Percentiles rank a stretch among this genome's conserved stretches.
Evolutionary conservation across 2,113 vertebrate genomes (phyloP).

Genomic region (Glareola pratincola): DNA sequence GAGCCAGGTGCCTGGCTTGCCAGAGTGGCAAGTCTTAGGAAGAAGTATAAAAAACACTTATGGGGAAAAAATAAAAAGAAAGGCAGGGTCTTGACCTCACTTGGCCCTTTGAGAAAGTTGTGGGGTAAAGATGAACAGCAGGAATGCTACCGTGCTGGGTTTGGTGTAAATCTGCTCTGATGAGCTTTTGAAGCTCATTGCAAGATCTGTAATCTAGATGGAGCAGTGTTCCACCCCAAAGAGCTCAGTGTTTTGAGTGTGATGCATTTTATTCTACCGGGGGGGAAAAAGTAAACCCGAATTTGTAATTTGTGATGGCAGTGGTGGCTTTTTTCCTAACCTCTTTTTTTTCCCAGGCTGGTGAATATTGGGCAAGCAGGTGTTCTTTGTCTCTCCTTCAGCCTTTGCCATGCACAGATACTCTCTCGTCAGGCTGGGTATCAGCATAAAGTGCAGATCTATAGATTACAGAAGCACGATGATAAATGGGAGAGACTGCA

Average conservation of each 20-base stretch:
- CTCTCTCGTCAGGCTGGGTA: rapidly evolving
- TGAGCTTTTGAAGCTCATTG: background rate
- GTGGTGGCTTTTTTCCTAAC: rapidly evolving
- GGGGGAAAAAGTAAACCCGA: rapidly evolving
- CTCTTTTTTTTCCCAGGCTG: background rate
- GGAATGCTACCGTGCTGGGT: background rate
- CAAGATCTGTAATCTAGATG: background rate
- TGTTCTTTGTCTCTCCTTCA: background rate
- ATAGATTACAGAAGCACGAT: background rate
- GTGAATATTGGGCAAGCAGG: background rate
- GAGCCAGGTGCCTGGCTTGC: background rate
- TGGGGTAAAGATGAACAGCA: background rate
- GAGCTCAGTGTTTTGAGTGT: background rate
- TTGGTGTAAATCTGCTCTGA: background rate
- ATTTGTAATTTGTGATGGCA: background rate
- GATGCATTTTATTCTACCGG: background rate
- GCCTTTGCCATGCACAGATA: background rate
- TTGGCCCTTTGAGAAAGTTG: background rate
- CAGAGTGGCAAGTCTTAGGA: background rate
- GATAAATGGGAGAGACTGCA: slow-evolving; percentile 2
- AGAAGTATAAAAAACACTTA: background rate
- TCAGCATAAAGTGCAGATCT: background rate
- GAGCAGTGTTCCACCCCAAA: background rate
- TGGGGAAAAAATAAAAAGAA: background rate
- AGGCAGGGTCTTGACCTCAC: background rate